These are phyloP conservation scores for Mercenaria mercenaria DNA, from an alignment of 1,140 invertebrate genomes.

Conservation along the genomic window DNA sequence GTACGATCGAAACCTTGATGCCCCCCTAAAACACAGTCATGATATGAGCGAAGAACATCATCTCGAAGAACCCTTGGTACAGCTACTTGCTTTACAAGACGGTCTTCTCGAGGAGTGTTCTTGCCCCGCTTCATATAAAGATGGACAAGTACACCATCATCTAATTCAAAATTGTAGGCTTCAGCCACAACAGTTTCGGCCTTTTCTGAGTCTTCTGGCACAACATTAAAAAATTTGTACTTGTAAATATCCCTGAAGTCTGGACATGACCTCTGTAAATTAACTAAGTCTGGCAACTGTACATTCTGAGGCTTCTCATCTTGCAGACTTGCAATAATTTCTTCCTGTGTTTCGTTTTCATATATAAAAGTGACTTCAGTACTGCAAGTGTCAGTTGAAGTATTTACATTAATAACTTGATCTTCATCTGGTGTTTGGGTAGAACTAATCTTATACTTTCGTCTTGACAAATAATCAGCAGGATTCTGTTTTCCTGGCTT, in stretches of 20 bases:
- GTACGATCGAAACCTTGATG: constrained; percentile 52
- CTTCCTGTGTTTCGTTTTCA: neutral
- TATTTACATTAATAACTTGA: neutral
- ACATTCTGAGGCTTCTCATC: neutral
- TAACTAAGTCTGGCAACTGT: neutral
- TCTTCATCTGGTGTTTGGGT: neutral
- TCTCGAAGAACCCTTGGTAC: constrained; percentile 48
- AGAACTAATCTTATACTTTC: neutral
- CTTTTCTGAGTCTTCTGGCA: neutral
- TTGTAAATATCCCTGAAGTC: neutral
- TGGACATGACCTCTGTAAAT: neutral
- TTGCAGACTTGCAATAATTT: neutral
- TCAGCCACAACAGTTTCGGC: neutral
- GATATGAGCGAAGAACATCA: constrained; percentile 52
- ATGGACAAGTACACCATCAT: constrained; percentile 58
- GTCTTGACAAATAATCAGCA: neutral
- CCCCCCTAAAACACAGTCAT: constrained; percentile 55
- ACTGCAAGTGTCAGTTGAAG: neutral
- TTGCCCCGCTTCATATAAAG: neutral
- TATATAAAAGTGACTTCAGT: neutral
- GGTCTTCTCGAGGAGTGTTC: neutral
- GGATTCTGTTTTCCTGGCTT: constrained; percentile 50
- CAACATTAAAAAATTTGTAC: neutral
- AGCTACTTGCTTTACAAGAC: constrained; percentile 40
- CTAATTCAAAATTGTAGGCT: constrained; percentile 47